phyloP scores from a whole-genome alignment of 2,797 vertebrate species.

The Rallus crepitans region DNA sequence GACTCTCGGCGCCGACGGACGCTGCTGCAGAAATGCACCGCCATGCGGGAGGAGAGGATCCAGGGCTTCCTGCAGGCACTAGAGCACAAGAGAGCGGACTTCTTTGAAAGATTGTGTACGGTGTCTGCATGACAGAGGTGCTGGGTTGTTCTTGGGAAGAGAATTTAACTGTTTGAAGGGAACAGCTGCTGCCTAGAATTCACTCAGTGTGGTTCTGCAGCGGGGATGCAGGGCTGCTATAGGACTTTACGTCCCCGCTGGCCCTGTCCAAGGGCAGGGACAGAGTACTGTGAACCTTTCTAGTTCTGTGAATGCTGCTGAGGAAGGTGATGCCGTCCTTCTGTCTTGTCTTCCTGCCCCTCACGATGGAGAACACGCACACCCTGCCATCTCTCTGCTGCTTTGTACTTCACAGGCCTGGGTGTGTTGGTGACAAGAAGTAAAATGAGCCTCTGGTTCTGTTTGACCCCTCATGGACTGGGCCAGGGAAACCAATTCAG shows the following conservation, averaged over 20 bases:
- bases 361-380: not conserved
- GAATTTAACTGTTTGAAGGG: not conserved
- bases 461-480: not conserved
- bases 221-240: not conserved
- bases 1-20: constrained; percentile 81
- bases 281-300: not conserved
- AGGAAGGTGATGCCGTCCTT: constrained; percentile 5
- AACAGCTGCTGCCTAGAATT: not conserved
- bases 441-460: not conserved
- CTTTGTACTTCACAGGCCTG: not conserved
- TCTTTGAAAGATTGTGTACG: constrained; percentile 74
- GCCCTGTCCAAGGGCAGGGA: not conserved
- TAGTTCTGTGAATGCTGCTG: constrained; percentile 1
- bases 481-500: not conserved
- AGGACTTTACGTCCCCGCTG: fast-evolving
- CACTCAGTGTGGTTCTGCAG: not conserved
- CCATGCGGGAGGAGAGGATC: constrained; percentile 88
- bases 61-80: constrained; percentile 88
- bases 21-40: constrained; percentile 82
- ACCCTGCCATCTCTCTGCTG: not conserved
- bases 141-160: not conserved
- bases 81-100: constrained; percentile 89
- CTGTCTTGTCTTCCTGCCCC: not conserved
- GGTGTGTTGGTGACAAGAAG: not conserved
- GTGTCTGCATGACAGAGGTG: constrained; percentile 71